Evolutionary conservation across 2,797 vertebrate species (phyloP), one percentile per base, ranked within the genome.

Genomic region (Oceanodroma leucorhoa): DNA sequence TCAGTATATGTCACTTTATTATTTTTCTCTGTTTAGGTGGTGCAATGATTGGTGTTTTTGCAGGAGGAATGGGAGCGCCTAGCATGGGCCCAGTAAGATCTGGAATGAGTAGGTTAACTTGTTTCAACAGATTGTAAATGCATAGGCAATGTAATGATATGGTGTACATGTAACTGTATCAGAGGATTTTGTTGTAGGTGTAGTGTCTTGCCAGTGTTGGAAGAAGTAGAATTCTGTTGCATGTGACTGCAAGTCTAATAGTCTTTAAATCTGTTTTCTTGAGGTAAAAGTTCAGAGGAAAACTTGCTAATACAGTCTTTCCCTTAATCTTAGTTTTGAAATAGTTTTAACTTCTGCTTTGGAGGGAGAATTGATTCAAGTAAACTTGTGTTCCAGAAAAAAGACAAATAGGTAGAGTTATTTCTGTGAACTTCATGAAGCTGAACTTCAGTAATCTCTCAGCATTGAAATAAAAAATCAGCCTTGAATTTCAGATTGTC

Each of bases 61-160:
- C 99, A 97, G 99, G 99, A 98, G 98, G 98, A 98, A 99, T 99
- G 99, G 98, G 98, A 97, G 98, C 98, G 84, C 98, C 99, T 98
- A 98, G 98, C 98, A 99, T 99, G 98, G 99, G 99, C 85, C 98
- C 98, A 93, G 98, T 99, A 98, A 99, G 98, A 96, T 98, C 98
- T 98, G 99, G 98, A 98, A 98, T 99, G 99, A 99, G 99, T 99
- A 99, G 97, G 98, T 97, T 95, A 94, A 96, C 93, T 96, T 94
- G 46, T 97, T 98, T 97, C 97, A 95, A 65, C 94, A 94, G 96
- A 97, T 95, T 92, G n/a, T 97, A 96, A 96, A 96, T 95, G 43
- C 45, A 8, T 62, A 61, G 91, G 95, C 95, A 88, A 66, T 96
- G 71, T 96, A 92, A 92, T 62, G 77, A 62, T 94, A 36, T 0